Evolutionary conservation across 2,113 vertebrate species (phyloP).

Genomic region (Plestiodon gilberti): DNA sequence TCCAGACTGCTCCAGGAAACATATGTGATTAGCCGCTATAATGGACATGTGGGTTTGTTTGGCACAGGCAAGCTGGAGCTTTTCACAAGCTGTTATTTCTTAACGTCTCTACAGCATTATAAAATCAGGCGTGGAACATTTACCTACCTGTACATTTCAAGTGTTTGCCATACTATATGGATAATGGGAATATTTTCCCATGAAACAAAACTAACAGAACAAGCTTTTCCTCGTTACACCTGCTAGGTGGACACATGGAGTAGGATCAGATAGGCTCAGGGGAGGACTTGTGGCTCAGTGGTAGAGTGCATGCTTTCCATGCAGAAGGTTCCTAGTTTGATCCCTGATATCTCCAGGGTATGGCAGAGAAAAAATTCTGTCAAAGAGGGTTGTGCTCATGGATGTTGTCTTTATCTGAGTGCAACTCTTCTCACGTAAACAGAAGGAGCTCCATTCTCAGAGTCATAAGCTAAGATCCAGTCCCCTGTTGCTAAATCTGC

Average conservation of each 20-base stretch:
- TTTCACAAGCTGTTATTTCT: slow-evolving; percentile 44
- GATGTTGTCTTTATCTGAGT: background rate
- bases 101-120: slow-evolving; percentile 11
- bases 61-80: slow-evolving; percentile 11
- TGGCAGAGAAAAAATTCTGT: background rate
- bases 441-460: too few species aligned
- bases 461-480: too few species aligned
- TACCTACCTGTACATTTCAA: background rate
- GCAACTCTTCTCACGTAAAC: too few species aligned
- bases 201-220: background rate
- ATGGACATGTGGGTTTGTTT: background rate
- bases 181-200: background rate
- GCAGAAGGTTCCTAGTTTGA: too few species aligned
- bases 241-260: background rate
- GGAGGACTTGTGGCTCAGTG: too few species aligned
- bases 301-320: too few species aligned
- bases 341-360: too few species aligned
- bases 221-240: background rate
- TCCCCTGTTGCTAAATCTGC: too few species aligned
- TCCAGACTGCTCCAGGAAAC: background rate
- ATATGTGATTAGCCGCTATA: background rate
- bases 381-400: background rate
- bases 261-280: background rate
- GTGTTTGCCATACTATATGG: background rate
- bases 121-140: background rate